Percentiles rank a stretch among this genome's conserved stretches.
Evolutionary conservation across 2,888 invertebrate genomes (phyloP).

Genomic region (Parnassius orleans): DNA sequence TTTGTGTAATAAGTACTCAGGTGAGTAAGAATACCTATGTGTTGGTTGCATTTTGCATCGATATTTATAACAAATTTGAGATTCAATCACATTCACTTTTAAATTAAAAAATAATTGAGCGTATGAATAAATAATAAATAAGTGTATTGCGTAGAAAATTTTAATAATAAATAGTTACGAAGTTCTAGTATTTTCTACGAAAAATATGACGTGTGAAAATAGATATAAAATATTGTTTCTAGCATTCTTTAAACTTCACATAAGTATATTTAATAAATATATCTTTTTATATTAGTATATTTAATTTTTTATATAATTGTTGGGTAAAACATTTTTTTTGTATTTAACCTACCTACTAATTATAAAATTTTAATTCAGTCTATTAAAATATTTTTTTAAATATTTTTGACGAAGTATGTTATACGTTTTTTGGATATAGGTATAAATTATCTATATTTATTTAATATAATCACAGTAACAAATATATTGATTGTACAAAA

Average conservation of each 20-base stretch:
- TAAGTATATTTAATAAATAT: too few relatives aligned
- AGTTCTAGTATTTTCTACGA: not conserved
- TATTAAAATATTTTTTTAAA: too few relatives aligned
- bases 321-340: too few relatives aligned
- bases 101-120: conserved; percentile 3
- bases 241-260: too few relatives aligned
- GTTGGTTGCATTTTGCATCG: conserved; percentile 9
- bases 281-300: too few relatives aligned
- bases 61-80: conserved; percentile 10
- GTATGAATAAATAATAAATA: conserved; percentile 1
- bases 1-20: too few relatives aligned
- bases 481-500: conserved; percentile 22
- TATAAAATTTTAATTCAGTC: too few relatives aligned
- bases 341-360: too few relatives aligned
- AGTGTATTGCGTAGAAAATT: conserved; percentile 14
- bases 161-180: not conserved
- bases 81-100: conserved; percentile 17
- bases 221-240: too few relatives aligned
- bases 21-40: not conserved
- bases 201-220: too few relatives aligned
- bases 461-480: conserved; percentile 15
- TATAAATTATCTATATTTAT: conserved; percentile 8
- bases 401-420: not conserved
- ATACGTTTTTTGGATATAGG: conserved; percentile 19
- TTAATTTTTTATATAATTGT: too few relatives aligned